Conservation (phyloP, 2,113 vertebrate species). For the Neomonachus schauinslandi region DNA sequence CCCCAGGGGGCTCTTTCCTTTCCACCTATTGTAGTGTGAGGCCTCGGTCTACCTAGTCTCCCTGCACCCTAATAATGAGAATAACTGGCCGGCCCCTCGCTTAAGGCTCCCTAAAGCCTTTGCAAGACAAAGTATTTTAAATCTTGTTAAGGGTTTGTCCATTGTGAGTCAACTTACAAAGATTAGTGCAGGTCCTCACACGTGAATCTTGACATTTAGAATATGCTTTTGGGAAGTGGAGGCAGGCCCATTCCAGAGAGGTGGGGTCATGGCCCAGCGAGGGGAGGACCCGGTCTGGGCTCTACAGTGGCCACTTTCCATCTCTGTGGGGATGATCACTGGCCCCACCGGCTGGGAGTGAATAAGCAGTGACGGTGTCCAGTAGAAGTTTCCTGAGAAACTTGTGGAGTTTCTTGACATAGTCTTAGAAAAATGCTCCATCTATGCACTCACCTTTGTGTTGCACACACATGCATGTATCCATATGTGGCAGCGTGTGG, state of each 20-base stretch:
- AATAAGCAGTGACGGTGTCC: accelerated
- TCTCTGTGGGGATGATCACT: not conserved
- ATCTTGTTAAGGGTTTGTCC: not conserved
- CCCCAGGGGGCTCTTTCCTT: not conserved
- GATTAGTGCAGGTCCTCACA: not conserved
- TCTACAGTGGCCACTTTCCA: accelerated
- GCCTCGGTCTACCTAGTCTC: not conserved
- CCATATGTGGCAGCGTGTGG: not conserved
- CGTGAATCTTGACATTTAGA: not conserved
- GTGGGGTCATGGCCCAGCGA: not conserved
- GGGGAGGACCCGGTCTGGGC: not conserved
- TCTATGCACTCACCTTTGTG: not conserved
- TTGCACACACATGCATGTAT: not conserved
- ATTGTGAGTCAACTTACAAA: not conserved
- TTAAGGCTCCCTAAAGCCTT: not conserved
- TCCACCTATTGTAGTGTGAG: not conserved
- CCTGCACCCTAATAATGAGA: not conserved
- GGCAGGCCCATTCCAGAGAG: constrained; percentile 7
- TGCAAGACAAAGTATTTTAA: not conserved
- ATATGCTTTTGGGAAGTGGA: not conserved
- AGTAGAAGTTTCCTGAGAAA: not conserved
- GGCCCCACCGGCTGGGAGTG: not conserved
- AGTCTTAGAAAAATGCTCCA: not conserved
- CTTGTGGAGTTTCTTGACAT: not conserved
- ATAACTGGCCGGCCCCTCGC: not conserved